A percentile compares a stretch with the other conserved stretches of the same genome.
Evolutionary conservation across 1,140 invertebrate species (phyloP).

Genomic region (Himalopsyche phryganea): DNA sequence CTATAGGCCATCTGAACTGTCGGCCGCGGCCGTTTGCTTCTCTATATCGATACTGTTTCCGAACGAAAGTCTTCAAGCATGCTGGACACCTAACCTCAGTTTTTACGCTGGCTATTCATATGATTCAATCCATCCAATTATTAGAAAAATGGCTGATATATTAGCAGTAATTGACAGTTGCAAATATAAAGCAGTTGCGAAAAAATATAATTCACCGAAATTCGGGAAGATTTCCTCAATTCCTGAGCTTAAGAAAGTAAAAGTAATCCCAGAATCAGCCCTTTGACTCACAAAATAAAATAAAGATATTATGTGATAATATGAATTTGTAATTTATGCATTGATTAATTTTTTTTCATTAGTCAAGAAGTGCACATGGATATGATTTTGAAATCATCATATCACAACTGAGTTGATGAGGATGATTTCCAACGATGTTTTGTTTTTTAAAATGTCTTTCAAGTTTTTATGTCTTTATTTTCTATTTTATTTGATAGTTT

Average conservation of each 20-base stretch:
- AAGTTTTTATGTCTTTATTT: too few species aligned
- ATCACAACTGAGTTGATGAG: too few species aligned
- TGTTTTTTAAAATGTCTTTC: too few species aligned
- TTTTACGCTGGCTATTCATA: constrained; percentile 61
- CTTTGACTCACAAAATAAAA: too few species aligned
- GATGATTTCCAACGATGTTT: too few species aligned
- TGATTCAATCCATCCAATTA: constrained; percentile 57
- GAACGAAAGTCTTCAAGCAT: constrained; percentile 41
- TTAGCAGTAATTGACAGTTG: constrained; percentile 56
- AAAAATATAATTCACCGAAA: constrained; percentile 58
- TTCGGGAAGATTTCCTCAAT: constrained; percentile 59
- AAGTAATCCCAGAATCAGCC: too few species aligned
- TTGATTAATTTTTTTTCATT: too few species aligned
- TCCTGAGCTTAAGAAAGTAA: constrained; percentile 46
- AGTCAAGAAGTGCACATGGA: too few species aligned
- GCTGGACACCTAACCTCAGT: constrained; percentile 61
- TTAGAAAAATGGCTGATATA: constrained; percentile 57
- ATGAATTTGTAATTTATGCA: too few species aligned
- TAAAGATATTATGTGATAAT: too few species aligned
- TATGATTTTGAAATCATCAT: too few species aligned
- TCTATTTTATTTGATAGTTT: too few species aligned
- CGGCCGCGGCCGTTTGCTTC: constrained; percentile 54
- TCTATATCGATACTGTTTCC: constrained; percentile 51
- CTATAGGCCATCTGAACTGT: constrained; percentile 71
- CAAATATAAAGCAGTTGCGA: constrained; percentile 59